Evolutionary conservation across 1,140 invertebrate species (phyloP), one percentile per base, ranked within the genome.

Genomic region (Gerris buenoi): DNA sequence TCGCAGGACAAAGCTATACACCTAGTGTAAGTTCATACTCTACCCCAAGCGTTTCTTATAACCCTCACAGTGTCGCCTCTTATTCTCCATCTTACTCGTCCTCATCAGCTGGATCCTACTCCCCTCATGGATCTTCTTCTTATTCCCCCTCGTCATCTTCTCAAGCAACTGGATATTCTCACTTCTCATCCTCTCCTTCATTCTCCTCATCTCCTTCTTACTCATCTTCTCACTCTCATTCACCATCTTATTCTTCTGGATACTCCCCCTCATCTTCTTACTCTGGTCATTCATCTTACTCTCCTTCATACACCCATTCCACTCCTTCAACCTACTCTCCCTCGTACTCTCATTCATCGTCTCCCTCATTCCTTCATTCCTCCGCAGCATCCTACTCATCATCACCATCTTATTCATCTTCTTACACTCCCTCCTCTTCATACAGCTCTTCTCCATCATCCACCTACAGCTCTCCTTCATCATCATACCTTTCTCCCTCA

Each of bases 391-490:
- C 33, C 3, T 18, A 46, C 33, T 46, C 33, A 46, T 18, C 3
- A 10, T 46, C 33, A 10, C 33, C 33, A 10, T 46, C 33, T 18
- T 46, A 46, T 46, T 46, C 33, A 46, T 63, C 27, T 18, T 25
- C 62, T 2, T 63, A 27, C 23, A 27, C 62, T 63, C 62, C 62
- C 2, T 63, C 62, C n/a, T 26, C 62, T 2, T 28, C 62, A 25
- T 63, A 63, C 62, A 3, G 18, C 33, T 46, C 33, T 10, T 46
- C 33, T 46, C 33, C 33, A 10, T 46, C 33, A 10, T n/a, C 59
- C 25, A 23, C 59, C 25, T 28, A 26, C 18, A 22, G 25, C 3
- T 28, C 62, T 25, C 62, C 22, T 15, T 28, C 62, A 63, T 27
- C 62, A 5, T 28, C 62, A 27, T 28, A 26, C 13, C 26, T 27